phyloP scores from a whole-genome alignment of 2,797 vertebrate species.

The Gambusia yucatana region DNA sequence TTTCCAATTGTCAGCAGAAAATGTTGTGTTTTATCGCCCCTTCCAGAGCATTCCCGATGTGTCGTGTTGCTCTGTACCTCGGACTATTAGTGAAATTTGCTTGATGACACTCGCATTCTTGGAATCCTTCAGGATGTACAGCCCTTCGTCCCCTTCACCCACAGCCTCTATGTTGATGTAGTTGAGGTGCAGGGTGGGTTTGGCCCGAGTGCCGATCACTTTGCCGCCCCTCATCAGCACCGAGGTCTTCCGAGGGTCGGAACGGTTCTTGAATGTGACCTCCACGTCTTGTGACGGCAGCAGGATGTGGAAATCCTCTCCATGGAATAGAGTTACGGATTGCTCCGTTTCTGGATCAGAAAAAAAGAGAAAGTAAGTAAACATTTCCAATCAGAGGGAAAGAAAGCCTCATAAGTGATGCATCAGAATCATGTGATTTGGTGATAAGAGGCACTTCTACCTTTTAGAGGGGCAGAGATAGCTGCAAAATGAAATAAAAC shows the following conservation, averaged over 20 bases:
- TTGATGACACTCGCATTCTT: constrained; percentile 44
- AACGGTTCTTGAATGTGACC: constrained; percentile 65
- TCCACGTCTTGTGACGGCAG: constrained; percentile 48
- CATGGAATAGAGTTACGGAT: constrained; percentile 57
- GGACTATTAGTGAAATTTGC: constrained; percentile 70
- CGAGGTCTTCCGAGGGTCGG: constrained; percentile 20
- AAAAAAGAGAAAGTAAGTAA: constrained; percentile 4
- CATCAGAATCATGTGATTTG: constrained; percentile 3
- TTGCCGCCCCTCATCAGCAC: constrained; percentile 61
- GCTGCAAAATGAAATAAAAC: constrained; percentile 52
- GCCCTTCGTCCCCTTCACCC: constrained; percentile 77
- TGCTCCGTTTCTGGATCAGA: constrained; percentile 47
- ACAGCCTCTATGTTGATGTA: constrained; percentile 77
- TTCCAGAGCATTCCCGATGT: neutral
- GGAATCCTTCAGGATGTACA: constrained; percentile 73
- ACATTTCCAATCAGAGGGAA: neutral
- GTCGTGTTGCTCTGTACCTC: constrained; percentile 71
- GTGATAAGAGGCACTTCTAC: constrained; percentile 54
- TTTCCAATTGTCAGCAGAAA: neutral
- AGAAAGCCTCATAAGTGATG: neutral
- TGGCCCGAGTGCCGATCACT: constrained; percentile 54
- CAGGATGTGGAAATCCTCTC: constrained; percentile 79
- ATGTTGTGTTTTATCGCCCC: neutral
- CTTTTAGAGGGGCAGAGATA: constrained; percentile 64
- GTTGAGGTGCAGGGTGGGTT: constrained; percentile 51